Evolutionary conservation across 2,113 vertebrate species (phyloP).

Genomic region (Paramisgurnus dabryanus): DNA sequence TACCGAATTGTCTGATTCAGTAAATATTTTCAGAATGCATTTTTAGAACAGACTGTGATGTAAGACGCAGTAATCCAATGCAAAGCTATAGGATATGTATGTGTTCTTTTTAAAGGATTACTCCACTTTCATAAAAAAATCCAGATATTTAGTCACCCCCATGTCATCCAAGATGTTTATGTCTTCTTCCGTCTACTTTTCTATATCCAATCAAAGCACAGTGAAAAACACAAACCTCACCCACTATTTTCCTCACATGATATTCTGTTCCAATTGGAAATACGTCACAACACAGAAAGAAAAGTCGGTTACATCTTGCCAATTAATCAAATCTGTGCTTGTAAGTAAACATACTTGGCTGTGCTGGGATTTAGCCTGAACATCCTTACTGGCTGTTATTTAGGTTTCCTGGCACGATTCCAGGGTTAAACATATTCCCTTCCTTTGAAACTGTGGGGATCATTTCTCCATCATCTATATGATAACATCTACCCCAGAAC

Average conservation of each 20-base stretch:
- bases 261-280: no score
- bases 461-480: slow-evolving; percentile 8
- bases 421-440: background rate
- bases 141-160: no score
- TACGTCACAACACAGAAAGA: no score
- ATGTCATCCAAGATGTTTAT: no score
- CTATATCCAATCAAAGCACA: no score
- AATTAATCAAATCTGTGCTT: slow-evolving; percentile 28
- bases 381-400: background rate
- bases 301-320: background rate
- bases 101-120: background rate
- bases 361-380: background rate
- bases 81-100: background rate
- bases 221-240: no score
- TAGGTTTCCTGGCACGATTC: background rate
- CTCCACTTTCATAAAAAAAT: no score
- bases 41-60: slow-evolving; percentile 23
- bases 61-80: slow-evolving; percentile 16
- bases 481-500: slow-evolving; percentile 20
- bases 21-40: background rate
- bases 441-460: background rate
- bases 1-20: background rate
- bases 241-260: no score
- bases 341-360: background rate
- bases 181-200: no score